These are phyloP conservation scores for Toxotes lorentzi DNA, from an alignment of 2,797 vertebrate species.

Conservation along the genomic window DNA sequence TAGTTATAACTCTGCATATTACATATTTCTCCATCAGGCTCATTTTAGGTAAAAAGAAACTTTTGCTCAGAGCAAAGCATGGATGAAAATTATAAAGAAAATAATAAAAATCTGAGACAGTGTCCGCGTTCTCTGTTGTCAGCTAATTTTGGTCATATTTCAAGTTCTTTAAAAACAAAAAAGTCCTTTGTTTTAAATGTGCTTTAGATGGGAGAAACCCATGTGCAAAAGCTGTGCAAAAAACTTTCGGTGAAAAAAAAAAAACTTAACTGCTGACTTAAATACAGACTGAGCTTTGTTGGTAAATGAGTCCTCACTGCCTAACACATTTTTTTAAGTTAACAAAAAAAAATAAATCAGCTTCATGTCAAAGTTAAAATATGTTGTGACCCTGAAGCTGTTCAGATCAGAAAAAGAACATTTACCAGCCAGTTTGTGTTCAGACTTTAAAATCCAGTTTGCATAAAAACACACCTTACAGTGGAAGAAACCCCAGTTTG, in stretches of 20 bases:
- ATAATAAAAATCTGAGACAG: slow-evolving; percentile 1
- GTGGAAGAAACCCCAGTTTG: slow-evolving; percentile 31
- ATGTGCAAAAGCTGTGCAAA: neutral
- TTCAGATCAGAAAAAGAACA: neutral
- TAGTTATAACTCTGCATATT: neutral
- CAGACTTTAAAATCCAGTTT: slow-evolving; percentile 4
- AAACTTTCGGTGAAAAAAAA: too few species aligned
- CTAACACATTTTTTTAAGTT: neutral
- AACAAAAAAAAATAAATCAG: neutral
- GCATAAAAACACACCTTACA: neutral
- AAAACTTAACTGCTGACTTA: neutral
- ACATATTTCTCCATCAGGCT: neutral
- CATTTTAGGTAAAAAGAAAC: slow-evolving; percentile 2
- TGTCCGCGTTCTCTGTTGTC: neutral
- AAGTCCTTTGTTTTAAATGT: neutral
- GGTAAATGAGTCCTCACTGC: neutral
- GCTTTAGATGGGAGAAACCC: too few species aligned
- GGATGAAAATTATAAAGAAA: neutral
- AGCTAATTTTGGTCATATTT: neutral
- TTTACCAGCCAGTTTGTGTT: neutral
- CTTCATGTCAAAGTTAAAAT: neutral
- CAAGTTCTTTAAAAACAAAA: neutral
- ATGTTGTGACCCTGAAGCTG: neutral
- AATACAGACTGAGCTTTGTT: neutral
- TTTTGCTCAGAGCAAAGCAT: too few species aligned